These are phyloP conservation scores for Copsychus sechellarum DNA, from an alignment of 2,113 vertebrate genomes.

Conservation along the genomic window DNA sequence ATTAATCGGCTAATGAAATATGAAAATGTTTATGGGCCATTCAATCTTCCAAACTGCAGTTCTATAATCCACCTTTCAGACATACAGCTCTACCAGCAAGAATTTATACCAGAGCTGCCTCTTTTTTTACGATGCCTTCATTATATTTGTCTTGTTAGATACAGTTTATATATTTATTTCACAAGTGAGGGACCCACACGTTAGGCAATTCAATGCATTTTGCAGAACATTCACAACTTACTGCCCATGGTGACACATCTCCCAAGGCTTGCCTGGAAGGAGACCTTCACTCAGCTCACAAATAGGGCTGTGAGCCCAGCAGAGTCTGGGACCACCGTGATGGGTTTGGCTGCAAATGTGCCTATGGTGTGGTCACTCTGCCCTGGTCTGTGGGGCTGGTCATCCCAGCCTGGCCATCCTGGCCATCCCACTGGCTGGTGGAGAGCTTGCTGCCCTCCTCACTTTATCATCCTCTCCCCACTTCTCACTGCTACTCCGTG, in stretches of 20 bases:
- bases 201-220: constrained; percentile 9
- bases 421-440: neutral
- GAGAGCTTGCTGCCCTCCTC: neutral
- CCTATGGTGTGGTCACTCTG: neutral
- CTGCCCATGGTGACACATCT: neutral
- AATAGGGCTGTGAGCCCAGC: neutral
- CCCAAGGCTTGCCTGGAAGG: neutral
- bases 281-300: neutral
- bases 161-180: constrained; percentile 64
- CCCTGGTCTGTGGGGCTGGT: neutral
- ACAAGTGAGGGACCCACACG: neutral
- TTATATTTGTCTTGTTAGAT: constrained; percentile 66
- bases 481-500: fast-evolving
- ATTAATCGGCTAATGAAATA: constrained; percentile 85
- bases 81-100: constrained; percentile 68
- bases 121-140: constrained; percentile 45
- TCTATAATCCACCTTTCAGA: constrained; percentile 81
- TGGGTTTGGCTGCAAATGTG: neutral
- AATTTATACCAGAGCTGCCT: constrained; percentile 72
- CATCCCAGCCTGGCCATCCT: neutral
- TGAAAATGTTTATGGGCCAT: constrained; percentile 83
- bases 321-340: neutral
- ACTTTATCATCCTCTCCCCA: neutral
- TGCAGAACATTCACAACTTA: neutral
- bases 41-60: constrained; percentile 81